Base-by-base conservation (phyloP, 2,888 invertebrate genomes). In the Cybosia mesomella region DNA sequence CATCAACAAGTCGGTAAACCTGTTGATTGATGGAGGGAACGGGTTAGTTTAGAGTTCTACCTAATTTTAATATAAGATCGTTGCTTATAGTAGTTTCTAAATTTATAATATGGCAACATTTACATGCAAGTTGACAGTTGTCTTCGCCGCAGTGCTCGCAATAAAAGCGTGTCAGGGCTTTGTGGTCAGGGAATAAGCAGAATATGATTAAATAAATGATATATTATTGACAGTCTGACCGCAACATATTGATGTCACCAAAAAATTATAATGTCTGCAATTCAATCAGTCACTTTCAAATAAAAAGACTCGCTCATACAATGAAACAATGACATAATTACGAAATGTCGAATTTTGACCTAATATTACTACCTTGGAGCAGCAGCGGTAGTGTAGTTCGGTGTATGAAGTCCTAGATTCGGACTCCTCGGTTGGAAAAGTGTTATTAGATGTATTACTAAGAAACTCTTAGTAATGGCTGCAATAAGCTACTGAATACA, bases 101-200 rank as follows among this genome's bases (percentile, higher is more conserved):
- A 54, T 69, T 71, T 63, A 39, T 60, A 54, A 64, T 68, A 79
- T 76, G 75, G 77, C 75, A 75, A 70, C 70, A 80, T 76, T 74
- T 77, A 71, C 81, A 81, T 85, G 83, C 79, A 71, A 67, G 68
- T 71, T 65, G 67, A 70, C 61, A 13, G 22, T 54, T 22, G 39
- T 60, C 24, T 53, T 54, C 22, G 18, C 54, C 21, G 62, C 55
- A 76, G 65, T 78, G 71, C 71, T 72, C 60, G 62, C 28, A 75
- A 74, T 73, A 79, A 79, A 83, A 84, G 82, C 82, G 79, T 83
- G 82, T 80, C 77, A 80, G 68, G 70, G 74, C 70, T 72, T 69
- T 72, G 74, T 70, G 71, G 68, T 76, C 74, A 70, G 61, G 70
- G 68, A 73, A 79, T 76, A 84, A 79, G 75, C 79, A 77, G 79